phyloP scores from a whole-genome alignment of 37 sponge, comb jelly and placozoan genomes.

The Spongilla lacustris region DNA sequence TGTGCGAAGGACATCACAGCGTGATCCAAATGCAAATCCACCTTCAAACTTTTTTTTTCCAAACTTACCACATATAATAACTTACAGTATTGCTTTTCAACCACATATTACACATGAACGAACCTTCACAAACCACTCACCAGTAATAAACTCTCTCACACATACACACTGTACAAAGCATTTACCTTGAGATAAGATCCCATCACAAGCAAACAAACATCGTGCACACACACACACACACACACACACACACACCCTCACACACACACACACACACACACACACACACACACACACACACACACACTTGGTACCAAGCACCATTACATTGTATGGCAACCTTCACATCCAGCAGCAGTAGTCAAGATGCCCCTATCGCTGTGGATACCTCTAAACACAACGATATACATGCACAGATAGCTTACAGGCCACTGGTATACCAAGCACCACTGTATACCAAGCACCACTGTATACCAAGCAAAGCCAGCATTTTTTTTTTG shows the following conservation, averaged over 20 bases:
- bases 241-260: constrained; percentile 17
- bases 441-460: too few species aligned
- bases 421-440: too few species aligned
- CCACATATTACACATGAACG: not conserved
- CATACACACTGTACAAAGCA: not conserved
- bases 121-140: too few species aligned
- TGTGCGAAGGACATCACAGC: not conserved
- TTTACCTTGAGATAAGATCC: too few species aligned
- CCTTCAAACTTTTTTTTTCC: not conserved
- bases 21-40: not conserved
- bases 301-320: not conserved
- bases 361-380: too few species aligned
- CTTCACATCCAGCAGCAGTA: too few species aligned
- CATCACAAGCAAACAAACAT: not conserved
- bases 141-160: not conserved
- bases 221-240: constrained; percentile 8
- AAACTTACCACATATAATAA: not conserved
- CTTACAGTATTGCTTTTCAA: not conserved
- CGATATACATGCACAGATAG: not conserved
- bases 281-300: not conserved
- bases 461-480: too few species aligned
- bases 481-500: not conserved
- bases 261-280: constrained; percentile 22
- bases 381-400: not conserved
- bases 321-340: not conserved